Conservation (phyloP, 2,797 vertebrate genomes). For the Labroides dimidiatus region DNA sequence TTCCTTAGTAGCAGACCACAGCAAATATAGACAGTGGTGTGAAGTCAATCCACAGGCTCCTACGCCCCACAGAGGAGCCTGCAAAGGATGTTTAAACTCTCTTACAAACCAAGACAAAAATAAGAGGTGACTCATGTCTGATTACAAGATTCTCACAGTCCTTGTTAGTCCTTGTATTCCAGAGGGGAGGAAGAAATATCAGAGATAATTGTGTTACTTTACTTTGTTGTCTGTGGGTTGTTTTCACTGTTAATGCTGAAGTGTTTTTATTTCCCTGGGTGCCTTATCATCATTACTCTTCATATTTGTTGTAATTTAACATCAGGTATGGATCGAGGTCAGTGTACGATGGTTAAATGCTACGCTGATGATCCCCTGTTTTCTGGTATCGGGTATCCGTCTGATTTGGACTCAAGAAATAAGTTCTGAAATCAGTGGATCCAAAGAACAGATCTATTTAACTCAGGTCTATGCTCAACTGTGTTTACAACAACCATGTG, state of each 20-base stretch:
- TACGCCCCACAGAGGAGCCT: neutral
- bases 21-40: conserved; percentile 20
- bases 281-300: too few relatives aligned
- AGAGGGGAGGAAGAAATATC: neutral
- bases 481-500: too few relatives aligned
- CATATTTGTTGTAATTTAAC: too few relatives aligned
- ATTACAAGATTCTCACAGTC: conserved; percentile 1
- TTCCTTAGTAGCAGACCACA: conserved; percentile 19
- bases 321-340: too few relatives aligned
- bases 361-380: too few relatives aligned
- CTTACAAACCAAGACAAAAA: conserved; percentile 4
- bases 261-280: too few relatives aligned
- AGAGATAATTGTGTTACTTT: neutral
- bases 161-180: neutral
- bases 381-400: too few relatives aligned
- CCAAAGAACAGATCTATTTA: too few relatives aligned
- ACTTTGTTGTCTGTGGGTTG: neutral
- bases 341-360: too few relatives aligned
- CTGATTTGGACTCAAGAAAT: too few relatives aligned
- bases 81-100: conserved; percentile 12
- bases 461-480: too few relatives aligned
- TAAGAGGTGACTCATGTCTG: neutral
- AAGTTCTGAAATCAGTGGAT: too few relatives aligned
- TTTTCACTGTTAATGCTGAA: neutral
- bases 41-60: conserved; percentile 18